A percentile compares a stretch with the other conserved stretches of the same genome.
phyloP scores from a whole-genome alignment of 2,797 vertebrate genomes.

The Protosalanx chinensis region DNA sequence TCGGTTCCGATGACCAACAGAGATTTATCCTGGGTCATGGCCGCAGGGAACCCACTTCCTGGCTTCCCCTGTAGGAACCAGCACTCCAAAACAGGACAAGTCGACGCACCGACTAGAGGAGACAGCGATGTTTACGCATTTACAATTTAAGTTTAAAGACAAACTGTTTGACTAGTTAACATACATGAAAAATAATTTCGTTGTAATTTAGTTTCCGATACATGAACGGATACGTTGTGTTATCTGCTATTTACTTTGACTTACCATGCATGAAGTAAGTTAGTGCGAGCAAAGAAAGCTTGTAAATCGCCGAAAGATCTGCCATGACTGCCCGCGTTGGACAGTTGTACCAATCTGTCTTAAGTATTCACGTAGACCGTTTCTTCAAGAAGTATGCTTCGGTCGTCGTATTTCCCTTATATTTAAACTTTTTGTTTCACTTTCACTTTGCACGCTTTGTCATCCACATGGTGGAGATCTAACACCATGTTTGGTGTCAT shows the following conservation, averaged over 20 bases:
- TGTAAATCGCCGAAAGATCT: conserved; percentile 48
- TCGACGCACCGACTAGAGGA: conserved; percentile 42
- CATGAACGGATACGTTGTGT: no score
- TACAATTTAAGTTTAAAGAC: no score
- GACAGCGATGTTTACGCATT: no score
- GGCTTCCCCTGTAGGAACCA: conserved; percentile 68
- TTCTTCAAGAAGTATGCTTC: background rate
- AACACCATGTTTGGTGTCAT: background rate
- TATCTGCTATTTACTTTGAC: background rate
- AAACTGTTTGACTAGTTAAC: no score
- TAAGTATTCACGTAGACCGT: background rate
- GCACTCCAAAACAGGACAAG: conserved; percentile 75
- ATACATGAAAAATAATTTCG: no score
- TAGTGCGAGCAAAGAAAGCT: conserved; percentile 50
- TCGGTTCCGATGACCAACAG: conserved; percentile 57
- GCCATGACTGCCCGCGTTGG: conserved; percentile 40
- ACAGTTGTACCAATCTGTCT: rapidly evolving
- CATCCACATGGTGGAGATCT: conserved; percentile 1
- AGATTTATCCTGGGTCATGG: conserved; percentile 66
- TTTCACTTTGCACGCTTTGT: conserved; percentile 59
- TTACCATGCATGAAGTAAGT: conserved; percentile 48
- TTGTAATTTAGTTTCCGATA: no score
- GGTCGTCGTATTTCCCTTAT: conserved; percentile 35
- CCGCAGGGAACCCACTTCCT: conserved; percentile 57
- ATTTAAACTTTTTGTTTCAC: background rate